Conservation (phyloP, 2,888 invertebrate species). For the Pammene fasciana region DNA sequence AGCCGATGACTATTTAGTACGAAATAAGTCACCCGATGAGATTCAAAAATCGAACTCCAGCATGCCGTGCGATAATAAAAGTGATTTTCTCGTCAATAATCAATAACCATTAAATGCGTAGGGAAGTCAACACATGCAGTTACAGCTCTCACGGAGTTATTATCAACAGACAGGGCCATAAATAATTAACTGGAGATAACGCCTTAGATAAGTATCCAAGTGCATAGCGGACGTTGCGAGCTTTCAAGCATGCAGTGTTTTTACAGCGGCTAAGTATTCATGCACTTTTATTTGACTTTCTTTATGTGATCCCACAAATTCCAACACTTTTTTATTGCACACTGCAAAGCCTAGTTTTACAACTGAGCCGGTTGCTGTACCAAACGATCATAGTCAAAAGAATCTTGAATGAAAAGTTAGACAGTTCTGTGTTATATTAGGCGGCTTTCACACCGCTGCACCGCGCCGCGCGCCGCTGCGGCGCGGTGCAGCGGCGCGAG, state of each 20-base stretch:
- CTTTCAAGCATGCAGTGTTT: conserved; percentile 19
- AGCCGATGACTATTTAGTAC: too few species aligned
- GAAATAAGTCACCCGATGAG: too few species aligned
- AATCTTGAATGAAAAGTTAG: too few species aligned
- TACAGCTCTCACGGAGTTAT: conserved; percentile 60
- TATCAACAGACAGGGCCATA: conserved; percentile 63
- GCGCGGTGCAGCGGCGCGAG: too few species aligned
- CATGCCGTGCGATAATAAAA: neutral
- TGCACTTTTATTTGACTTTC: neutral
- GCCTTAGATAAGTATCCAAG: conserved; percentile 45
- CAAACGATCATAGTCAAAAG: too few species aligned
- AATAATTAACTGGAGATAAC: conserved; percentile 68
- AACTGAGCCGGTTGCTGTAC: too few species aligned
- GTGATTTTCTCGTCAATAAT: conserved; percentile 5
- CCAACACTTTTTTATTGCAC: too few species aligned
- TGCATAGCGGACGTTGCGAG: conserved; percentile 26
- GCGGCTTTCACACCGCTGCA: too few species aligned
- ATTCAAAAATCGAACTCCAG: too few species aligned
- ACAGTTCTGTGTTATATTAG: too few species aligned
- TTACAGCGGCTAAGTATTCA: neutral
- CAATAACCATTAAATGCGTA: conserved; percentile 4
- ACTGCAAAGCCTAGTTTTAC: too few species aligned
- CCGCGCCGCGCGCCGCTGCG: too few species aligned
- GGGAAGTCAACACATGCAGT: conserved; percentile 36
- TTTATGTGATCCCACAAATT: neutral